Percentiles rank a stretch among this genome's conserved stretches.
Conservation (phyloP, 2,888 invertebrate species). For the Teleogryllus oceanicus region DNA sequence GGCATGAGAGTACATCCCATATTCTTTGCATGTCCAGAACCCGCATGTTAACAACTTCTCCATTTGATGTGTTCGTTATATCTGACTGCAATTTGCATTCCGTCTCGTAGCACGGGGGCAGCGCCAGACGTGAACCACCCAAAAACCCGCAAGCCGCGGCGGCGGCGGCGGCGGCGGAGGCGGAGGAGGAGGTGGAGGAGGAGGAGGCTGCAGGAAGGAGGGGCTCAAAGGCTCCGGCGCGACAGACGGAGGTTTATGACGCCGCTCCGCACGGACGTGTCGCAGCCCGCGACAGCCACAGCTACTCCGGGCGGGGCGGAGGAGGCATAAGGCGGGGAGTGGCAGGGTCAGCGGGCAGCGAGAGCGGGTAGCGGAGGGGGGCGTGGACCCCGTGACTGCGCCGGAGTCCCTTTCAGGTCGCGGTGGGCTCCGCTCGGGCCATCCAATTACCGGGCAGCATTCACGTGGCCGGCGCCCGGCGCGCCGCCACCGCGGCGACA, state of each 20-base stretch:
- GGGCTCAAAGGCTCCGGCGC: conserved; percentile 9
- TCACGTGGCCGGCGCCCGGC: background rate
- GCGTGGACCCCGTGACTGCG: background rate
- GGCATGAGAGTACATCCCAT: too few species aligned
- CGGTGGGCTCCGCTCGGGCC: background rate
- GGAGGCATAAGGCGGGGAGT: too few species aligned
- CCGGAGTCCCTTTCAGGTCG: background rate
- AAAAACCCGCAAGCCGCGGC: background rate
- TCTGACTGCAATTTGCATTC: too few species aligned
- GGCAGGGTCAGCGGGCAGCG: too few species aligned
- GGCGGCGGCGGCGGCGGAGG: background rate
- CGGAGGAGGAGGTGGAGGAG: background rate
- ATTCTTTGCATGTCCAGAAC: too few species aligned
- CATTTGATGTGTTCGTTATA: too few species aligned
- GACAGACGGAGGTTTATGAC: conserved; percentile 1
- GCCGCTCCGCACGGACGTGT: background rate
- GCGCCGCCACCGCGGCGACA: background rate
- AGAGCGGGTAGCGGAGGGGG: background rate
- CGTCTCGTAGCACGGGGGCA: too few species aligned
- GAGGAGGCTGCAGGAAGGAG: background rate
- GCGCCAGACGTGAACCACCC: too few species aligned
- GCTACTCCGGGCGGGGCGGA: background rate
- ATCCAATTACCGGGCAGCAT: background rate
- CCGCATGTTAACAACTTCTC: too few species aligned
- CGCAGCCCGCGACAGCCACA: background rate